phyloP scores from a whole-genome alignment of 2,888 invertebrate species.

The Chelonus formosanus region DNA sequence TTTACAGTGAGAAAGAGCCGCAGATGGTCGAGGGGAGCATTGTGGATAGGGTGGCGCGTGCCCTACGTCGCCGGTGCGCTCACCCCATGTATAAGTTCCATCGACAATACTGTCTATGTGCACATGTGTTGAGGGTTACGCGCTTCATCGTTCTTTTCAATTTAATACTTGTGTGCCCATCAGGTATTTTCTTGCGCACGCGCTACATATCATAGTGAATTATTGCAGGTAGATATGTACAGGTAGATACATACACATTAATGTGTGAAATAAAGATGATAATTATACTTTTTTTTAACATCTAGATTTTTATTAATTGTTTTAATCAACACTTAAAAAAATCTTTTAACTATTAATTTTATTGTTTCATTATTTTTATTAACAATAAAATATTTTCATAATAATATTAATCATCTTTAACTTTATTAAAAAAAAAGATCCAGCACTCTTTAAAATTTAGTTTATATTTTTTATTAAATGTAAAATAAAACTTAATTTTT shows the following conservation, averaged over 20 bases:
- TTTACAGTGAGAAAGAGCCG: constrained; percentile 49
- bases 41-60: constrained; percentile 55
- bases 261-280: too few species aligned
- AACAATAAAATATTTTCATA: too few species aligned
- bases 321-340: too few species aligned
- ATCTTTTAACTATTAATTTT: too few species aligned
- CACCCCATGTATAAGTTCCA: constrained; percentile 3
- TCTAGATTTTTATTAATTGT: background rate
- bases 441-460: too few species aligned
- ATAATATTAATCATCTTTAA: too few species aligned
- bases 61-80: constrained; percentile 46
- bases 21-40: constrained; percentile 52
- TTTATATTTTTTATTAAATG: too few species aligned
- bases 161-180: background rate
- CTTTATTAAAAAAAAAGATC: too few species aligned
- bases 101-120: background rate
- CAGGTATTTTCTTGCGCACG: constrained; percentile 26
- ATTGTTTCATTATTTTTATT: too few species aligned
- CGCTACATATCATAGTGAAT: constrained; percentile 20
- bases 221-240: constrained; percentile 24
- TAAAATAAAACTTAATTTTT: too few species aligned
- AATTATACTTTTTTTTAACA: background rate
- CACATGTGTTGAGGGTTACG: constrained; percentile 8
- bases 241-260: background rate
- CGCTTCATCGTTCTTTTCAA: background rate